Evolutionary conservation across 1,140 invertebrate genomes (phyloP), one percentile per base, ranked within the genome.

Genomic region (Lucilia cuprina): DNA sequence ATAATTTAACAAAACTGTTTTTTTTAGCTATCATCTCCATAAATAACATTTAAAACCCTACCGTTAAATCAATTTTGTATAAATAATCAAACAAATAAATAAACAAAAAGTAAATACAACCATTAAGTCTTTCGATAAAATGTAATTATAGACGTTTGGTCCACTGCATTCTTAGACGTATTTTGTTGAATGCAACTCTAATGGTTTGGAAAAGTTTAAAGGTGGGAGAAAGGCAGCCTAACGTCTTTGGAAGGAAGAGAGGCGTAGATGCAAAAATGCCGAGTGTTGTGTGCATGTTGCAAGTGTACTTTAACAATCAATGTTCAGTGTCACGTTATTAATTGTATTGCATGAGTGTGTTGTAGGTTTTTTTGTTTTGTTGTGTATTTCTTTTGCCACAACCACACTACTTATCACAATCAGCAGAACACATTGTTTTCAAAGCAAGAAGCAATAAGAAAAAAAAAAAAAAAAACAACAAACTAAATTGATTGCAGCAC

Each of bases 101-200:
- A 60, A 60, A 60, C 13, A 60, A 60, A 17, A 60, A 60, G 55
- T 60, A 60, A 60, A 60, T 60, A 60, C 41, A 60, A 60, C 55
- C 55, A n/a, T 60, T 60, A 60, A 60, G 55, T n/a, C n/a, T 60
- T 60, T 60, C 65, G 21, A 25, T 70, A 21, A 70, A 70, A 70
- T 80, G 77, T 80, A 80, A 80, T 80, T 80, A 49, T 49, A 49
- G 47, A 49, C 13, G 41, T 80, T 80, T 80, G 77, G 77, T 80
- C 77, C 77, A 49, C 9, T 80, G 77, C 77, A 80, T 80, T 80
- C 47, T 50, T 80, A 47, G 41, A 21, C 47, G 77, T 50, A 9
- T 70, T 70, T 55, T 30, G 35, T 80, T 80, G 17, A 80, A 80
- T 50, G n/a, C 34, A 80, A 70, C 65, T 21, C 65, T 21, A 70